Conservation (phyloP, 2,113 vertebrate species). For the Percina caprodes region DNA sequence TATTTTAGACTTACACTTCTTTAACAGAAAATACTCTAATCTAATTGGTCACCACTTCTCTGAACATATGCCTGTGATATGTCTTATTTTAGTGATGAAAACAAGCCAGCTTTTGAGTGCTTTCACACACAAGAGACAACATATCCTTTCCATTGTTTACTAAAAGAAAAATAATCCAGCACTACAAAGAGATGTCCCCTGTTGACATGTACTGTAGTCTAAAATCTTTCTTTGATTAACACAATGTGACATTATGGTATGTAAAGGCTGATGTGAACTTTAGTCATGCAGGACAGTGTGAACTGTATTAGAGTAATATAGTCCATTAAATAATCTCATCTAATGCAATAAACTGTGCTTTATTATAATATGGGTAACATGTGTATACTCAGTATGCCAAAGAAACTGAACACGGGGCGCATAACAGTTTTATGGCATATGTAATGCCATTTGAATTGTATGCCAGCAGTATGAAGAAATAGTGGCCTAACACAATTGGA, state of each 20-base stretch:
- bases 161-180: constrained; percentile 22
- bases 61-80: background rate
- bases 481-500: too few relatives aligned
- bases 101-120: background rate
- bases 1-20: background rate
- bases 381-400: constrained; percentile 6
- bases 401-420: constrained; percentile 27
- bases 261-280: constrained; percentile 46
- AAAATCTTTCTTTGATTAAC: constrained; percentile 49
- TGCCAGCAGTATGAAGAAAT: background rate
- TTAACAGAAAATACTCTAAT: background rate
- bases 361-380: constrained; percentile 39
- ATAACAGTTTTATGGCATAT: constrained; percentile 26
- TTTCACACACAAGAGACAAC: background rate
- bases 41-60: background rate
- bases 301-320: constrained; percentile 15
- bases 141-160: constrained; percentile 31
- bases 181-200: constrained; percentile 36
- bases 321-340: constrained; percentile 41
- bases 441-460: constrained; percentile 19
- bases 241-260: constrained; percentile 53
- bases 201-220: constrained; percentile 28
- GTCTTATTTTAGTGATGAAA: background rate
- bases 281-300: constrained; percentile 47
- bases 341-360: constrained; percentile 41